These are phyloP conservation scores for Loxodonta africana DNA, from an alignment of 2,113 vertebrate species.

Conservation along the genomic window DNA sequence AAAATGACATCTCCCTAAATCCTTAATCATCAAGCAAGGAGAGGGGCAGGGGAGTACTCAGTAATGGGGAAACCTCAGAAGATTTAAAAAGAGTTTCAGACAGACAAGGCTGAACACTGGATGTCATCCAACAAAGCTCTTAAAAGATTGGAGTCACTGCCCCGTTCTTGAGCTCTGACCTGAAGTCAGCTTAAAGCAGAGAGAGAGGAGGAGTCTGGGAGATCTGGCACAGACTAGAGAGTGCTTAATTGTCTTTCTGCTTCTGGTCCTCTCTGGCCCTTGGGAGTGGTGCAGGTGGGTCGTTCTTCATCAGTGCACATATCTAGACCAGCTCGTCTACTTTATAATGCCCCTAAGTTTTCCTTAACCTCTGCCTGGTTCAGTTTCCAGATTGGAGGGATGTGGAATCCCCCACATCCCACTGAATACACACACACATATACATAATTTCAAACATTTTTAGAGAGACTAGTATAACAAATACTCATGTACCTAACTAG, in stretches of 20 bases:
- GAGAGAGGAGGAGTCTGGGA: constrained; percentile 57
- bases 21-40: constrained; percentile 61
- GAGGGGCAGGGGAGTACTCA: neutral
- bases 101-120: constrained; percentile 57
- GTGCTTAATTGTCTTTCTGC: constrained; percentile 52
- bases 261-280: constrained; percentile 21
- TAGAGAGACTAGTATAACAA: neutral
- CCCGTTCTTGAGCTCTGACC: constrained; percentile 66
- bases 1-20: constrained; percentile 16
- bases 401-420: no score
- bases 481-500: neutral
- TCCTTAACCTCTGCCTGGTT: neutral
- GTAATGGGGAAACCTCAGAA: constrained; percentile 23
- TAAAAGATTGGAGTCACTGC: constrained; percentile 64
- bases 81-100: constrained; percentile 65
- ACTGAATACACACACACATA: neutral
- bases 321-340: neutral
- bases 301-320: neutral
- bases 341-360: neutral
- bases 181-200: neutral
- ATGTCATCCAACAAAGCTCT: constrained; percentile 79
- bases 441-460: neutral
- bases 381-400: neutral
- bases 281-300: neutral
- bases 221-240: neutral